Evolutionary conservation across 2,888 invertebrate genomes (phyloP).

Genomic region (Opisthograptis luteolata): DNA sequence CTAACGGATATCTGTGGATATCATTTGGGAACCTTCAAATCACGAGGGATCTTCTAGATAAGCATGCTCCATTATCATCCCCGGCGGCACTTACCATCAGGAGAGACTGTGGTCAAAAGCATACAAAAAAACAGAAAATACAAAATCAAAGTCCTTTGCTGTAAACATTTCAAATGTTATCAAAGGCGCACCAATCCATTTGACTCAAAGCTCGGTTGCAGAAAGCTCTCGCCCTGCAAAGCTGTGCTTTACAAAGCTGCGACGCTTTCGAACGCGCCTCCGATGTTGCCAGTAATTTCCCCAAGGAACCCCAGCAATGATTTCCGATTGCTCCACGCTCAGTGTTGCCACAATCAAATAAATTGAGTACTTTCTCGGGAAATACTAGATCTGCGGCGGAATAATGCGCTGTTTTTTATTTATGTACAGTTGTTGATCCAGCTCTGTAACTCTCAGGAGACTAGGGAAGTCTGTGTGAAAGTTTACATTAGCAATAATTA

Average conservation of each 20-base stretch:
- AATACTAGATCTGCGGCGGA: slow-evolving; percentile 41
- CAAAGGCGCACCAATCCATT: slow-evolving; percentile 20
- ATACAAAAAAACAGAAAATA: too few relatives aligned
- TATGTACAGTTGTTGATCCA: slow-evolving; percentile 26
- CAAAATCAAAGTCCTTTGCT: background rate
- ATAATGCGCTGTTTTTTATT: slow-evolving; percentile 27
- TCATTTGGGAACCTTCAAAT: too few relatives aligned
- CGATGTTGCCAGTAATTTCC: slow-evolving; percentile 64
- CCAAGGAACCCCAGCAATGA: slow-evolving; percentile 56
- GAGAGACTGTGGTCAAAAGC: too few relatives aligned
- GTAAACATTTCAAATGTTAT: slow-evolving; percentile 4
- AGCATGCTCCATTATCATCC: too few relatives aligned
- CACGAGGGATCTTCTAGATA: too few relatives aligned
- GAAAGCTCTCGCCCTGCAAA: slow-evolving; percentile 11
- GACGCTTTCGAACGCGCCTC: slow-evolving; percentile 30
- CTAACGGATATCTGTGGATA: too few relatives aligned
- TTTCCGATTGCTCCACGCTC: slow-evolving; percentile 50
- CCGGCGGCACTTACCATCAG: too few relatives aligned
- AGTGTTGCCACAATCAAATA: slow-evolving; percentile 62
- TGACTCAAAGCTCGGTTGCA: slow-evolving; percentile 21
- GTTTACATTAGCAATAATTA: too few relatives aligned
- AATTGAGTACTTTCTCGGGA: slow-evolving; percentile 57
- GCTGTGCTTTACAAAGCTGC: slow-evolving; percentile 31
- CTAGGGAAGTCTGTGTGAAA: too few relatives aligned
- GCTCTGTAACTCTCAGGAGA: slow-evolving; percentile 11